Evolutionary conservation across 2,797 vertebrate species (phyloP).

Genomic region (Vultur gryphus): DNA sequence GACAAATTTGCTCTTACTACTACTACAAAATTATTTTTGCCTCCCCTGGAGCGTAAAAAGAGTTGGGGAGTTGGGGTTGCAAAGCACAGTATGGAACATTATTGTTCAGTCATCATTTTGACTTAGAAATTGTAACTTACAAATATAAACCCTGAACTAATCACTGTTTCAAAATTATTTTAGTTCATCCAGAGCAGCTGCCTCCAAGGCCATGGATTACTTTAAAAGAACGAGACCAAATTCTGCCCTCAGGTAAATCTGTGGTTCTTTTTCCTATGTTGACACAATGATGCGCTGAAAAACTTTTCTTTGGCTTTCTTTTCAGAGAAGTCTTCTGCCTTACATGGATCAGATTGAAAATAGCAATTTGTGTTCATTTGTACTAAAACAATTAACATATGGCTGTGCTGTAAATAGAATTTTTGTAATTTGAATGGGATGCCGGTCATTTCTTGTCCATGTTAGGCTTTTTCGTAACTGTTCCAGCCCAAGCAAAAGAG

Average conservation of each 20-base stretch:
- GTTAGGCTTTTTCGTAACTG: background rate
- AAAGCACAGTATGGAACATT: background rate
- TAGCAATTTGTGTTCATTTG: background rate
- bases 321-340: background rate
- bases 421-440: background rate
- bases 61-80: background rate
- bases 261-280: background rate
- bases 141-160: background rate
- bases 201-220: slow-evolving; percentile 98
- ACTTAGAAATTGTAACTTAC: background rate
- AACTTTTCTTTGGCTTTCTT: background rate
- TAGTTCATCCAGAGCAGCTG: slow-evolving; percentile 98
- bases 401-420: background rate
- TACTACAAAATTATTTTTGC: background rate
- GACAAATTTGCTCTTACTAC: background rate
- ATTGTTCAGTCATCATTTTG: background rate
- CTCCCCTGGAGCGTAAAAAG: background rate
- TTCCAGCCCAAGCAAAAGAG: background rate
- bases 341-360: background rate
- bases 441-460: background rate
- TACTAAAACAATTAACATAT: background rate
- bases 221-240: slow-evolving; percentile 95
- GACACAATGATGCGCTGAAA: background rate
- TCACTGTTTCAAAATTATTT: background rate
- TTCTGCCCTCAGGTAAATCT: slow-evolving; percentile 87